A percentile compares a stretch with the other conserved stretches of the same genome.
Conservation (phyloP, 64 coral and sea anemone species). For the Stichodactyla helianthus region DNA sequence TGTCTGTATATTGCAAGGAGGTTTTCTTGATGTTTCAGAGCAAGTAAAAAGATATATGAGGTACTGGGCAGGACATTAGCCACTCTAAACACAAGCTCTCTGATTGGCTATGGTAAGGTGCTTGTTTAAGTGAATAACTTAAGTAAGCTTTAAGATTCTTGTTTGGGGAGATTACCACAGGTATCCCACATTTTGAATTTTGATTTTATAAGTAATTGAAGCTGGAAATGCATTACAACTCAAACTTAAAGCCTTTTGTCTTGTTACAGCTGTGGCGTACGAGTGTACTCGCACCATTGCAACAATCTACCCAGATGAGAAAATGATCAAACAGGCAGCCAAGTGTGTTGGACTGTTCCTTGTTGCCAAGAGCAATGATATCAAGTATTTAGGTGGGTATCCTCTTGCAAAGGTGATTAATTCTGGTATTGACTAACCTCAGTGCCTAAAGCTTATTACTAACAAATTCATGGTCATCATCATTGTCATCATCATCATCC, state of each 20-base stretch:
- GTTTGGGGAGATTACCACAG: no score
- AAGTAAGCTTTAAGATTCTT: no score
- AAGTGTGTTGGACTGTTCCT: constrained; percentile 80
- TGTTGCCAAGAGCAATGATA: constrained; percentile 67
- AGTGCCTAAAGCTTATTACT: no score
- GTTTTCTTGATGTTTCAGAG: constrained; percentile 30
- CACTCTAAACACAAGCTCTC: constrained; percentile 51
- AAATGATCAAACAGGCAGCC: constrained; percentile 62
- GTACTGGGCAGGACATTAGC: constrained; percentile 52
- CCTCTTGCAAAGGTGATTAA: background rate
- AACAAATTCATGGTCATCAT: background rate
- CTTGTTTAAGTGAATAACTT: background rate
- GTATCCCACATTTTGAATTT: background rate
- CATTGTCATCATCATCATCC: background rate
- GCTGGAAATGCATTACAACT: background rate
- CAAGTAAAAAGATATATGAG: constrained; percentile 69
- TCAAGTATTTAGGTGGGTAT: constrained; percentile 82
- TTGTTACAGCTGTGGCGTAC: constrained; percentile 71
- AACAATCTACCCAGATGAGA: constrained; percentile 74
- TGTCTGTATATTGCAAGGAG: no score
- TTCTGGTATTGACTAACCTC: no score
- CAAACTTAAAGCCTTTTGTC: background rate
- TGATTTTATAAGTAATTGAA: background rate
- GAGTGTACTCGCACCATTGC: constrained; percentile 85
- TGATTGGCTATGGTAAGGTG: constrained; percentile 82